Evolutionary conservation across 2,888 invertebrate species (phyloP).

Genomic region (Caenorhabditis wallacei): DNA sequence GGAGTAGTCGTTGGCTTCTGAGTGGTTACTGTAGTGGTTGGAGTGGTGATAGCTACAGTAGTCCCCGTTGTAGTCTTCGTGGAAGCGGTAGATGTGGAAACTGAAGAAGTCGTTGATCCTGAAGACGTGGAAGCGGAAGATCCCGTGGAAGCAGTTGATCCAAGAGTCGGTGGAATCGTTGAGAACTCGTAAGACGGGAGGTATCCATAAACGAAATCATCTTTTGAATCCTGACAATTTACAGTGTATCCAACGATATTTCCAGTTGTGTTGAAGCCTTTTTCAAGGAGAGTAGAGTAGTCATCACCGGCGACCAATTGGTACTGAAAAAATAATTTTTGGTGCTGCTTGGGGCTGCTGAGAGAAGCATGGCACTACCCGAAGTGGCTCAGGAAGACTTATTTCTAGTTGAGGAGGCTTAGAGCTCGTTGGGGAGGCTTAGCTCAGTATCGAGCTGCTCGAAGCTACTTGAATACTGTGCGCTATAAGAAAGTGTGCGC

Average conservation of each 20-base stretch:
- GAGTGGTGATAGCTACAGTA: neutral
- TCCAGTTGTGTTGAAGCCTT: constrained; percentile 31
- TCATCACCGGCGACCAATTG: constrained; percentile 27
- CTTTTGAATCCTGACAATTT: constrained; percentile 17
- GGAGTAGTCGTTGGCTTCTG: constrained; percentile 15
- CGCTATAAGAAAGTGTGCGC: too few species aligned
- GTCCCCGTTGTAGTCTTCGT: constrained; percentile 2
- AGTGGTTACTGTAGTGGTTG: neutral
- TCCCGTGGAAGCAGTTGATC: too few species aligned
- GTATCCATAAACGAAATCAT: constrained; percentile 7
- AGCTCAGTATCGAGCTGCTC: too few species aligned
- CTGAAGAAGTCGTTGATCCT: neutral
- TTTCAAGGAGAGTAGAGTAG: constrained; percentile 1
- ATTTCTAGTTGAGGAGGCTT: too few species aligned
- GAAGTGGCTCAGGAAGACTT: too few species aligned
- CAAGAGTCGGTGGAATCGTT: neutral
- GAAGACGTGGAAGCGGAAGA: neutral
- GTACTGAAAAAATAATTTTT: constrained; percentile 10
- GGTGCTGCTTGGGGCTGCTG: too few species aligned
- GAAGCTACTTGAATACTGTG: too few species aligned
- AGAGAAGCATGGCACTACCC: too few species aligned
- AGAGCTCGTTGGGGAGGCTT: too few species aligned
- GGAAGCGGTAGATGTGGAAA: neutral
- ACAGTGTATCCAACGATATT: constrained; percentile 37
- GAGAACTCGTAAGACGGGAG: constrained; percentile 24